Evolutionary conservation across 2,113 vertebrate genomes (phyloP).

Genomic region (Coturnix japonica): DNA sequence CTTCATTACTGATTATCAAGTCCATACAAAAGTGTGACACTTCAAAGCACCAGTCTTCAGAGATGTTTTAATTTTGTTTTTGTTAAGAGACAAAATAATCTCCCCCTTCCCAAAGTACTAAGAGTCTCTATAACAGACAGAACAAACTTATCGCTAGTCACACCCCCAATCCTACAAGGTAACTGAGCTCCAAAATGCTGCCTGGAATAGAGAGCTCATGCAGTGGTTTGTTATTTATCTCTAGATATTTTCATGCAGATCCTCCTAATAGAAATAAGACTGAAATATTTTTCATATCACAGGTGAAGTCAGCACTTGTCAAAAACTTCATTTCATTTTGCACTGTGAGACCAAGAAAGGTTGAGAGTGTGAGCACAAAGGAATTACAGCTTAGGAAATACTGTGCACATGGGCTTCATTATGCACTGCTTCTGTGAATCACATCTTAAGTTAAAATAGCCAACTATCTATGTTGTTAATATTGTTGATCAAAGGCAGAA

Average conservation of each 20-base stretch:
- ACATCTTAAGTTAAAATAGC: background rate
- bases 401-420: background rate
- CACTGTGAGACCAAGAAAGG: background rate
- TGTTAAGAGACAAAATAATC: constrained; percentile 18
- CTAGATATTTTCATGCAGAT: background rate
- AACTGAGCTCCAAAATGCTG: background rate
- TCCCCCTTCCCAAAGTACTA: background rate
- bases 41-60: constrained; percentile 32
- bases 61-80: constrained; percentile 48
- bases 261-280: background rate
- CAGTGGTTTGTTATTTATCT: background rate
- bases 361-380: background rate
- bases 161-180: background rate
- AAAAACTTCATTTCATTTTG: background rate
- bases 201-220: background rate
- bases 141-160: background rate
- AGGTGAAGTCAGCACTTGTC: background rate
- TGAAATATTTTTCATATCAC: background rate
- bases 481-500: background rate
- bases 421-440: background rate
- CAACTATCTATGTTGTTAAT: background rate
- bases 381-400: background rate
- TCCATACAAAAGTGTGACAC: constrained; percentile 55
- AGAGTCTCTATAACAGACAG: background rate
- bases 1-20: constrained; percentile 69